Conservation (phyloP, 2,113 vertebrate genomes). For the Daphoenositta chrysoptera region DNA sequence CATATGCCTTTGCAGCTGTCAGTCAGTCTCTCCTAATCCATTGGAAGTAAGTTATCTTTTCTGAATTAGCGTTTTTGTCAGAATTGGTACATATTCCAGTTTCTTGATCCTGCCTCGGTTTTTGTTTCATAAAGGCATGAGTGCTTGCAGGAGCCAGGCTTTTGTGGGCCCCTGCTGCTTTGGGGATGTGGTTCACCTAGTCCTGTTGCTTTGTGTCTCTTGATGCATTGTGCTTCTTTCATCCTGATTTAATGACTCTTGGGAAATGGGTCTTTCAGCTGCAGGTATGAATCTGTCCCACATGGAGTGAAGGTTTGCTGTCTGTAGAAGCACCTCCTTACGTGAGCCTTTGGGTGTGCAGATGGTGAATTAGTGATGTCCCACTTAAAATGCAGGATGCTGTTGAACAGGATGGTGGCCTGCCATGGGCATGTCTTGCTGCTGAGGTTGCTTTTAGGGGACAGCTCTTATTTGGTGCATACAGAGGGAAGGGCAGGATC, state of each 20-base stretch:
- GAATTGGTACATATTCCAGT: background rate
- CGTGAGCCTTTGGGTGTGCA: background rate
- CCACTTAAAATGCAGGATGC: background rate
- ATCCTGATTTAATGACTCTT: background rate
- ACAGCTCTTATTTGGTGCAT: background rate
- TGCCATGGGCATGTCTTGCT: background rate
- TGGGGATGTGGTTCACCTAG: background rate
- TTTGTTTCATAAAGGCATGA: background rate
- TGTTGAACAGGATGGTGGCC: background rate
- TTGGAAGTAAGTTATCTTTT: background rate
- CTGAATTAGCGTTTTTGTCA: background rate
- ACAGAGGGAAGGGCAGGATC: background rate
- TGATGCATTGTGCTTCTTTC: background rate
- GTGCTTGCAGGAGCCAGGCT: background rate
- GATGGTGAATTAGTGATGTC: background rate
- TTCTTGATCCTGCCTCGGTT: background rate
- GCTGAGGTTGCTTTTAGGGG: background rate
- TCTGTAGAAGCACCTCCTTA: background rate
- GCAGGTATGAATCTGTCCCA: background rate
- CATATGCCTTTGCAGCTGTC: background rate
- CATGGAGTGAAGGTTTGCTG: background rate
- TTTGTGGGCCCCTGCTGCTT: rapidly evolving
- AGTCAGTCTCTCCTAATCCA: background rate
- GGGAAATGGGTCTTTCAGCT: background rate
- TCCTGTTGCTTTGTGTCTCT: background rate